Conservation (phyloP, 2,888 invertebrate species). For the Stenchaetothrips biformis region DNA sequence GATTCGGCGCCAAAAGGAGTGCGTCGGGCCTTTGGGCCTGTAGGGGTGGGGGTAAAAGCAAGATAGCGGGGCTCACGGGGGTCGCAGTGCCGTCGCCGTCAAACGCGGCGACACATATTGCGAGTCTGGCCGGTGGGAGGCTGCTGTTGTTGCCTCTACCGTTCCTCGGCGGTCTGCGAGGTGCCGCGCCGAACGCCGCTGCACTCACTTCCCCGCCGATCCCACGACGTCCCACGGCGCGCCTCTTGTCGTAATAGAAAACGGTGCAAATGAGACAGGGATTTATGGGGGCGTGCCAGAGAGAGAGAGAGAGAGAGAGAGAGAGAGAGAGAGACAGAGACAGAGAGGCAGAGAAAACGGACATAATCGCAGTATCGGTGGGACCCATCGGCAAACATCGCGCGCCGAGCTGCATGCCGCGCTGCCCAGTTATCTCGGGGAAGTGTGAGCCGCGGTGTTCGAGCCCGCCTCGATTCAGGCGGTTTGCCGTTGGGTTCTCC, state of each 20-base stretch:
- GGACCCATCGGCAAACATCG: not conserved
- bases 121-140: not conserved
- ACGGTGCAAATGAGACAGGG: conserved; percentile 6
- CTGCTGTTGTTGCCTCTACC: not conserved
- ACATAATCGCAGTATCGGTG: conserved; percentile 9
- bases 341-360: not conserved
- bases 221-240: not conserved
- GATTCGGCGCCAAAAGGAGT: conserved; percentile 1
- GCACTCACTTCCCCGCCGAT: not conserved
- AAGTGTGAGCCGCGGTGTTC: no score
- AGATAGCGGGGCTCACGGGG: not conserved
- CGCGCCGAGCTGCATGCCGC: not conserved
- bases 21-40: not conserved
- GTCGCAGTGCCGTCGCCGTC: conserved; percentile 16
- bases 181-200: not conserved
- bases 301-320: not conserved
- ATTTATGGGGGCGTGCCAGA: not conserved
- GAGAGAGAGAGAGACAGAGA: not conserved
- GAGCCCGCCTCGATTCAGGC: no score
- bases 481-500: no score
- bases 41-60: not conserved
- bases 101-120: conserved; percentile 11
- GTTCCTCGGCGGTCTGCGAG: not conserved
- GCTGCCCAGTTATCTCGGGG: not conserved
- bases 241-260: conserved; percentile 5